Evolutionary conservation across 2,113 vertebrate genomes (phyloP).

Genomic region (Machaerirhynchus nigripectus): DNA sequence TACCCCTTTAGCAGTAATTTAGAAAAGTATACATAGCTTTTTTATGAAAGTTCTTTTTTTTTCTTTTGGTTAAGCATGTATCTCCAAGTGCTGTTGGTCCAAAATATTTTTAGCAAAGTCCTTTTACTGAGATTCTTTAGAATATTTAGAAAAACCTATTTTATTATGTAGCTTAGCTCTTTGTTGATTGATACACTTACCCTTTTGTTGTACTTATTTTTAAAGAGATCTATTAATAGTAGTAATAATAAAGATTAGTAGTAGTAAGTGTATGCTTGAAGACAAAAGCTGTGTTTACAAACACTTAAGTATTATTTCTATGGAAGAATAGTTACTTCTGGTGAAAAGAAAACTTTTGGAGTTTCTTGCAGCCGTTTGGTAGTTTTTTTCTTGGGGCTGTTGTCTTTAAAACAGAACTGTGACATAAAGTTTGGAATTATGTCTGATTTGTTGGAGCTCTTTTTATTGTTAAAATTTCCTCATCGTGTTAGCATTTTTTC

Average conservation of each 20-base stretch:
- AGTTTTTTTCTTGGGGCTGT: background rate
- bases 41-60: background rate
- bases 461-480: background rate
- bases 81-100: background rate
- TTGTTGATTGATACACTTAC: background rate
- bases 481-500: background rate
- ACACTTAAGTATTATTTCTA: background rate
- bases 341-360: background rate
- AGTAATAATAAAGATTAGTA: background rate
- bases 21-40: background rate
- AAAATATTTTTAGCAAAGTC: background rate
- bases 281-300: background rate
- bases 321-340: background rate
- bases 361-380: background rate
- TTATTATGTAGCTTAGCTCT: background rate
- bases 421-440: background rate
- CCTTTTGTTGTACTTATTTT: background rate
- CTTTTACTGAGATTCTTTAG: background rate
- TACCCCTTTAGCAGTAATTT: background rate
- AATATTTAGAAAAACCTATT: background rate
- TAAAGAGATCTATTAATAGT: background rate
- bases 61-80: background rate
- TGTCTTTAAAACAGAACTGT: background rate
- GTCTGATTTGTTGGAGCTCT: background rate
- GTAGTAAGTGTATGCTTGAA: background rate